Conservation (phyloP, 2,113 vertebrate genomes). For the Lepus europaeus region DNA sequence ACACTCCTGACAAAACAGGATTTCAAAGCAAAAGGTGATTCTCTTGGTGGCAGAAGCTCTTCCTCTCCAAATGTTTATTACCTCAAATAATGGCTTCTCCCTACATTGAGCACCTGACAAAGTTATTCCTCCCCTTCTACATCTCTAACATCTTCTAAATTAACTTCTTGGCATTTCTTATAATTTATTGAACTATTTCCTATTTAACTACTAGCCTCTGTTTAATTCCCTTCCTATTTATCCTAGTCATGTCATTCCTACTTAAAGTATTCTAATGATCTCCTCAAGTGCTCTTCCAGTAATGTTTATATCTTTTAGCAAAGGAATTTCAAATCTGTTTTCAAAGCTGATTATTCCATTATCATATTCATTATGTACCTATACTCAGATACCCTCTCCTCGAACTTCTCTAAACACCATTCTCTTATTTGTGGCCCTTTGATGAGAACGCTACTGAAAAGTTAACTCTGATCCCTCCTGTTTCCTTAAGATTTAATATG, state of each 20-base stretch:
- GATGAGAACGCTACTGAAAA: neutral
- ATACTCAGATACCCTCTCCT: neutral
- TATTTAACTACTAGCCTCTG: neutral
- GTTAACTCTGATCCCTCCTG: neutral
- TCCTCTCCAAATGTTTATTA: neutral
- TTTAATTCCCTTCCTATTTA: neutral
- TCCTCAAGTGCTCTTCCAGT: neutral
- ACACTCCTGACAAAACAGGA: neutral
- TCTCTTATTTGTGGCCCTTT: neutral
- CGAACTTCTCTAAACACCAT: neutral
- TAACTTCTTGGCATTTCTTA: neutral
- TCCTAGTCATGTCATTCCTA: neutral
- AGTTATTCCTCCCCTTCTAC: neutral
- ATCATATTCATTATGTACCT: neutral
- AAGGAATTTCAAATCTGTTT: neutral
- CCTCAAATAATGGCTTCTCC: neutral
- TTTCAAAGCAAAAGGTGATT: neutral
- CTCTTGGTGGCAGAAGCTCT: neutral
- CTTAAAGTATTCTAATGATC: conserved; percentile 29
- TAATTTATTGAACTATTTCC: conserved; percentile 13
- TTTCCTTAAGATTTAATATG: conserved; percentile 40
- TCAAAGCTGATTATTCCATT: neutral
- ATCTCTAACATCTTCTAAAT: neutral
- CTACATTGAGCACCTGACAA: neutral
- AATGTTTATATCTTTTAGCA: conserved; percentile 19